Evolutionary conservation across 2,888 invertebrate genomes (phyloP).

Genomic region (Marasmarcha lunaedactyla): DNA sequence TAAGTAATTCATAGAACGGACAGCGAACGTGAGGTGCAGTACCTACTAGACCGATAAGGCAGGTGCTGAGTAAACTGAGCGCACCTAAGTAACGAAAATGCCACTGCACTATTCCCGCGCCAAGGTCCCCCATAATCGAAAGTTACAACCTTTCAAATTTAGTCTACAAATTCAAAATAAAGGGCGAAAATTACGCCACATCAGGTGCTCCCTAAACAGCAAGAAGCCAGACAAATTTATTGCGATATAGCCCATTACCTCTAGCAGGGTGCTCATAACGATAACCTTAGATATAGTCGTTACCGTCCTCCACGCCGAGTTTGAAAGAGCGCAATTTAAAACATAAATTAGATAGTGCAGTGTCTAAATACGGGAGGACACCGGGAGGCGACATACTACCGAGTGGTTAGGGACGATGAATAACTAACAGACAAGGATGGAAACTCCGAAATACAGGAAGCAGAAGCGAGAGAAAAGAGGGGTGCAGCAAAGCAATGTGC

Average conservation of each 20-base stretch:
- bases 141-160: slow-evolving; percentile 29
- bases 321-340: slow-evolving; percentile 55
- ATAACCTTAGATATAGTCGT: slow-evolving; percentile 52
- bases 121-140: slow-evolving; percentile 55
- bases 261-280: slow-evolving; percentile 36
- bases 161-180: slow-evolving; percentile 24
- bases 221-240: slow-evolving; percentile 52
- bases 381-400: slow-evolving; percentile 54
- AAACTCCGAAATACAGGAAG: slow-evolving; percentile 30
- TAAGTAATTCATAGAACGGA: slow-evolving; percentile 67
- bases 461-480: slow-evolving; percentile 45
- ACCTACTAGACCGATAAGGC: slow-evolving; percentile 51
- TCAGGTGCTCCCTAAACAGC: slow-evolving; percentile 29
- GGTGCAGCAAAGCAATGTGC: slow-evolving; percentile 46
- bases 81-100: slow-evolving; percentile 32
- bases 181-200: slow-evolving; percentile 37
- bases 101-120: slow-evolving; percentile 50
- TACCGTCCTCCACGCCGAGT: slow-evolving; percentile 36
- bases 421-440: slow-evolving; percentile 56
- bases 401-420: slow-evolving; percentile 63
- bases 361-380: slow-evolving; percentile 64
- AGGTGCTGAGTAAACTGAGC: slow-evolving; percentile 65
- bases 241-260: slow-evolving; percentile 54
- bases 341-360: slow-evolving; percentile 66
- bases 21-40: slow-evolving; percentile 62